Percentiles rank a stretch among this genome's conserved stretches.
Conservation (phyloP, 2,888 invertebrate species). For the Noctua fimbriata region DNA sequence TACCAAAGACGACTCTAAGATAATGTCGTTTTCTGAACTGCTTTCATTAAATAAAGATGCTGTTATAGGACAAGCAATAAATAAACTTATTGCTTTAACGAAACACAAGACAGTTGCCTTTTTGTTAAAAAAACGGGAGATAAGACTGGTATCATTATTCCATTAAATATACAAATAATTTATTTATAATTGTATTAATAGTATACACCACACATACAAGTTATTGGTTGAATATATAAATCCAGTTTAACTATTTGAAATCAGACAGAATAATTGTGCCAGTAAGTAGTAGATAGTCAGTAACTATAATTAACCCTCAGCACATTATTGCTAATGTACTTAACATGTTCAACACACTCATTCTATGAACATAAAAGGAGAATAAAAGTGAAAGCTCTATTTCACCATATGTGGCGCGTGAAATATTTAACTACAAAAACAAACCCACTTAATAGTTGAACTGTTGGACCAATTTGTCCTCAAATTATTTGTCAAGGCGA, state of each 20-base stretch:
- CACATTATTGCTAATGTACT: constrained; percentile 46
- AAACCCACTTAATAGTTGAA: constrained; percentile 80
- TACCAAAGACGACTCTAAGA: constrained; percentile 9
- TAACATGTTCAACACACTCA: constrained; percentile 52
- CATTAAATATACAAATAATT: neutral
- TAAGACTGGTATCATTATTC: neutral
- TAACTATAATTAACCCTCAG: constrained; percentile 7
- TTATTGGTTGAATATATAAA: neutral
- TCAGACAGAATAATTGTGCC: neutral
- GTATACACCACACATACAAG: neutral
- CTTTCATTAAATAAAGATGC: neutral
- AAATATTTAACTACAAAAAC: constrained; percentile 74
- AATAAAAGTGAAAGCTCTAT: constrained; percentile 49
- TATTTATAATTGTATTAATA: neutral
- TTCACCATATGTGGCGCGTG: constrained; percentile 53
- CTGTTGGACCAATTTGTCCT: constrained; percentile 85
- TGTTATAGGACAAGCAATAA: neutral
- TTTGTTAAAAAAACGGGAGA: neutral
- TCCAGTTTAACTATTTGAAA: neutral
- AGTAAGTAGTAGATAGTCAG: neutral
- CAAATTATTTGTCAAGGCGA: constrained; percentile 87
- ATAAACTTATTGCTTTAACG: neutral
- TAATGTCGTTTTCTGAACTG: neutral
- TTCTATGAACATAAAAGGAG: constrained; percentile 54
- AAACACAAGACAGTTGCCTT: neutral